Conservation (phyloP, 2,113 vertebrate species). For the Garra rufa region DNA sequence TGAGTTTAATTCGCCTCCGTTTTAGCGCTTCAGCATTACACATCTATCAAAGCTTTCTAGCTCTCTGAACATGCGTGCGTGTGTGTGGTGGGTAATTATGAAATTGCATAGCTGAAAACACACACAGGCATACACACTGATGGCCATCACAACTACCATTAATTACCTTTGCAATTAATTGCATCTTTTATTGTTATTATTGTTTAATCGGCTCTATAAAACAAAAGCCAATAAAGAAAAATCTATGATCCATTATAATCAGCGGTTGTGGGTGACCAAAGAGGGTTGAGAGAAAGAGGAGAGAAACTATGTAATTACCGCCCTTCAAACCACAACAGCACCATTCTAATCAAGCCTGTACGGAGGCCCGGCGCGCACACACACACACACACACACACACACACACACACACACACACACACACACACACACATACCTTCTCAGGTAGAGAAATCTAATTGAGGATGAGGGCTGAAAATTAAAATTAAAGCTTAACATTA, state of each 20-base stretch:
- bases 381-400: slow-evolving; percentile 6
- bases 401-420: slow-evolving; percentile 1
- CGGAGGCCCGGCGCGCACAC: background rate
- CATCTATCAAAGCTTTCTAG: slow-evolving; percentile 86
- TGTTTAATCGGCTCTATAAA: slow-evolving; percentile 59
- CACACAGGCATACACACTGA: slow-evolving; percentile 56
- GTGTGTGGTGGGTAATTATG: slow-evolving; percentile 49
- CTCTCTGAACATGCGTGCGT: background rate
- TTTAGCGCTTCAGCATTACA: slow-evolving; percentile 85
- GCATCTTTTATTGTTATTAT: slow-evolving; percentile 59
- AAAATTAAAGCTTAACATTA: slow-evolving; percentile 46
- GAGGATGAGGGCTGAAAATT: slow-evolving; percentile 38
- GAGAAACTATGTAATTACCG: slow-evolving; percentile 51
- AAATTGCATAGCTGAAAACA: slow-evolving; percentile 70
- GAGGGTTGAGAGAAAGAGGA: slow-evolving; percentile 40
- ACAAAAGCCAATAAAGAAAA: slow-evolving; percentile 49
- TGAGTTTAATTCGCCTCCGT: slow-evolving; percentile 96
- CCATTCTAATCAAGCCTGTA: slow-evolving; percentile 43
- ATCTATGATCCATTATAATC: slow-evolving; percentile 58
- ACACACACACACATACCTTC: slow-evolving; percentile 28
- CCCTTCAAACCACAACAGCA: slow-evolving; percentile 49
- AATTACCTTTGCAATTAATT: slow-evolving; percentile 59
- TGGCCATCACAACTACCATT: slow-evolving; percentile 53
- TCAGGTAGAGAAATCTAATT: slow-evolving; percentile 33
- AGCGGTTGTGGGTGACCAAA: slow-evolving; percentile 45